Percentiles rank a stretch among this genome's conserved stretches.
Evolutionary conservation across 2,888 invertebrate genomes (phyloP).

Genomic region (Bhutanitis thaidina): DNA sequence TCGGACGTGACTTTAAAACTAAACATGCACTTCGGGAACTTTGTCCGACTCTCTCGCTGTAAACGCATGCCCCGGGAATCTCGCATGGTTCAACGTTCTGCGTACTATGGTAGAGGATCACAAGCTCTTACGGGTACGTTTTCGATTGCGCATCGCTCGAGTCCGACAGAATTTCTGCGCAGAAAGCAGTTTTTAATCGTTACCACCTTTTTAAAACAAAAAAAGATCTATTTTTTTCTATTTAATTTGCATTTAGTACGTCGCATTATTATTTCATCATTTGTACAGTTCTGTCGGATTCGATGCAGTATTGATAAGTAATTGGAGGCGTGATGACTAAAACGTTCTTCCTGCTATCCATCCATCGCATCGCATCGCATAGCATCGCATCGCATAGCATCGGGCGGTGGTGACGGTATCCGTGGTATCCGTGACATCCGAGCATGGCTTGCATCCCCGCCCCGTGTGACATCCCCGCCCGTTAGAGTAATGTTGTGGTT

Average conservation of each 20-base stretch:
- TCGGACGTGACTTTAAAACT: background rate
- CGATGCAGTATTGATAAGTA: constrained; percentile 7
- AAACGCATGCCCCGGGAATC: constrained; percentile 13
- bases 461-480: constrained; percentile 6
- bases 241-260: no score
- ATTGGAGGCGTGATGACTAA: constrained; percentile 4
- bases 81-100: constrained; percentile 13
- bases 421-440: no score
- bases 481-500: constrained; percentile 1
- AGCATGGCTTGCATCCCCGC: constrained; percentile 17
- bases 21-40: background rate
- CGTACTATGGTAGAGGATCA: constrained; percentile 1
- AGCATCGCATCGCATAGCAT: no score
- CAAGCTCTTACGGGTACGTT: constrained; percentile 10
- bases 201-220: no score
- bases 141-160: constrained; percentile 14
- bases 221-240: no score
- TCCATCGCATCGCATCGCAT: no score
- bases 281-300: constrained; percentile 14
- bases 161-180: constrained; percentile 8
- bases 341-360: background rate
- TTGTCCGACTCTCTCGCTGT: background rate
- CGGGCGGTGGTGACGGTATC: no score
- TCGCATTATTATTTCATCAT: no score
- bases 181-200: no score